Evolutionary conservation across 2,888 invertebrate genomes (phyloP).

Genomic region (Diabrotica balteata): DNA sequence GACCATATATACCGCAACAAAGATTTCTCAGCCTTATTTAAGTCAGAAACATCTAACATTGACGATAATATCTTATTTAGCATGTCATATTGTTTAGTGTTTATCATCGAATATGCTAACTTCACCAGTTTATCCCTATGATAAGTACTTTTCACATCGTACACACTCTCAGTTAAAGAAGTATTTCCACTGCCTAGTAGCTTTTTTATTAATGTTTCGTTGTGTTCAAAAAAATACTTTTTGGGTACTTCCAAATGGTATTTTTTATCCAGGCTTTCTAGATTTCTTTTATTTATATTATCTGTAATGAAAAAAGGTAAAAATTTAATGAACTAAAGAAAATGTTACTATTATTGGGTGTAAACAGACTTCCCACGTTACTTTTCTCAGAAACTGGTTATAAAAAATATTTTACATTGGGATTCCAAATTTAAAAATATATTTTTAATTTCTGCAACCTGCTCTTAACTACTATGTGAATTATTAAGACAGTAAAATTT

Average conservation of each 20-base stretch:
- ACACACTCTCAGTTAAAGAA: background rate
- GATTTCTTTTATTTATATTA: slow-evolving; percentile 34
- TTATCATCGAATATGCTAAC: slow-evolving; percentile 37
- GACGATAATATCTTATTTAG: slow-evolving; percentile 31
- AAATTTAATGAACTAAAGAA: background rate
- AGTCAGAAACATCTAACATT: slow-evolving; percentile 25
- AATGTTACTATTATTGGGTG: no score
- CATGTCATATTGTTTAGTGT: slow-evolving; percentile 25
- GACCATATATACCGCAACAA: slow-evolving; percentile 38
- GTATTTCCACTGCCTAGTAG: slow-evolving; percentile 22
- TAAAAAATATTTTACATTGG: no score
- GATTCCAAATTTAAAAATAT: no score
- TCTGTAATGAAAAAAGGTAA: slow-evolving; percentile 22
- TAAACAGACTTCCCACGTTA: no score
- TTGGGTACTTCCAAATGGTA: slow-evolving; percentile 30
- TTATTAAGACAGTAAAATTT: no score
- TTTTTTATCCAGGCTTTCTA: slow-evolving; percentile 28
- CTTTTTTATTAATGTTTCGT: slow-evolving; percentile 32
- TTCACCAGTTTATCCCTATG: slow-evolving; percentile 36
- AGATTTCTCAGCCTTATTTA: slow-evolving; percentile 34
- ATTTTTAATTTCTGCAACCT: no score
- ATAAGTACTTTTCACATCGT: slow-evolving; percentile 1
- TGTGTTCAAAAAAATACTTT: slow-evolving; percentile 33
- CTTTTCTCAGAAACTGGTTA: no score
- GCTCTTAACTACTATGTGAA: no score